These are phyloP conservation scores for Antheraea assamensis DNA, from an alignment of 2,888 invertebrate genomes.

Conservation along the genomic window DNA sequence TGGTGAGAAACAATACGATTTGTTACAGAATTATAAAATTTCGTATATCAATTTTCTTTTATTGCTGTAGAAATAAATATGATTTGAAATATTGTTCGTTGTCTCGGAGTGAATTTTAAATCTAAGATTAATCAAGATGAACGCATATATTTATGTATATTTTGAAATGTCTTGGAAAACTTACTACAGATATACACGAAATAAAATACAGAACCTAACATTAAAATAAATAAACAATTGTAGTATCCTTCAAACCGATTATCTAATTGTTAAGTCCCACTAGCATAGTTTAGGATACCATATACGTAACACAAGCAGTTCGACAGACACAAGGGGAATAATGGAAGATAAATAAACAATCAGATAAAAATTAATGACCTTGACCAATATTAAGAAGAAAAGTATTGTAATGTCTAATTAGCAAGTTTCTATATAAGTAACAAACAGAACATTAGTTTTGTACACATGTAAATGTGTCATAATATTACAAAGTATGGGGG, in stretches of 20 bases:
- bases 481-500: slow-evolving; percentile 32
- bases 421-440: not conserved
- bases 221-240: not conserved
- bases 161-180: not conserved
- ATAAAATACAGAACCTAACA: no score
- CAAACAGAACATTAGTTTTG: slow-evolving; percentile 11
- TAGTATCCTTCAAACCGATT: not conserved
- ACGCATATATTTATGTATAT: not conserved
- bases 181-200: not conserved
- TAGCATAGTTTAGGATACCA: not conserved
- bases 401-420: not conserved
- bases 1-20: not conserved
- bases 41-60: not conserved
- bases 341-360: not conserved
- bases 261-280: not conserved
- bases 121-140: not conserved
- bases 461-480: slow-evolving; percentile 28
- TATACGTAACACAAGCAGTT: not conserved
- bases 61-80: not conserved
- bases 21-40: not conserved
- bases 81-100: not conserved
- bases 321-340: not conserved
- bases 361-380: not conserved
- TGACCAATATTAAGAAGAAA: not conserved
- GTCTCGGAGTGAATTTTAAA: not conserved